A percentile compares a stretch with the other conserved stretches of the same genome.
These are phyloP conservation scores for Holacanthus passer DNA, from an alignment of 2,113 vertebrate species.

Conservation along the genomic window DNA sequence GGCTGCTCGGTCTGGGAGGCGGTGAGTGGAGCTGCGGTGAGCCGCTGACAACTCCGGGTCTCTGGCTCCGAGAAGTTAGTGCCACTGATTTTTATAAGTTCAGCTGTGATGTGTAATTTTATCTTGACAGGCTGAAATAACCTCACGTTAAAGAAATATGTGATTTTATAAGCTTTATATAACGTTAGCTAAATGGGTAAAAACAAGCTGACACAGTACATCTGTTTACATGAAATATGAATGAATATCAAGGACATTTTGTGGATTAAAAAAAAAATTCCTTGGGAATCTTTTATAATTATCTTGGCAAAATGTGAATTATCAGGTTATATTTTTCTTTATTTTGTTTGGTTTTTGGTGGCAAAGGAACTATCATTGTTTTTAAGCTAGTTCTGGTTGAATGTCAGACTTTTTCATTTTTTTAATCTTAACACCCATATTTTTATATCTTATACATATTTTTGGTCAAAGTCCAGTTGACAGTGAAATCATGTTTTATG, in stretches of 20 bases:
- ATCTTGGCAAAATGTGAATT: neutral
- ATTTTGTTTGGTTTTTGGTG: neutral
- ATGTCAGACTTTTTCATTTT: neutral
- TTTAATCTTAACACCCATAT: neutral
- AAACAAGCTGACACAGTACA: too few species aligned
- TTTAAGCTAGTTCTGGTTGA: neutral
- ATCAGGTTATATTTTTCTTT: neutral
- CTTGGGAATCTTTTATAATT: too few species aligned
- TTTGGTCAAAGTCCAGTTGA: neutral
- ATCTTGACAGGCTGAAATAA: too few species aligned
- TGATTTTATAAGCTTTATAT: neutral
- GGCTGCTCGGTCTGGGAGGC: conserved; percentile 67
- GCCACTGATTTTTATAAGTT: neutral
- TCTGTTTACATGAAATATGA: too few species aligned
- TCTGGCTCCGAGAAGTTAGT: neutral
- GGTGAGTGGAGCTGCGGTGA: conserved; percentile 52
- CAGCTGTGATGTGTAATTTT: neutral
- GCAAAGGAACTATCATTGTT: too few species aligned
- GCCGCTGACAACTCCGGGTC: neutral
- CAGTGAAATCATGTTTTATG: neutral
- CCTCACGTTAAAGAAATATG: neutral
- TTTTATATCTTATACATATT: neutral
- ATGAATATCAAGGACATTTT: neutral
- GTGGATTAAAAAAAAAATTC: too few species aligned
- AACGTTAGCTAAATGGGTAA: neutral